Percentiles rank a stretch among this genome's conserved stretches.
phyloP scores from a whole-genome alignment of 1,140 invertebrate species.

The Aricia agestis region DNA sequence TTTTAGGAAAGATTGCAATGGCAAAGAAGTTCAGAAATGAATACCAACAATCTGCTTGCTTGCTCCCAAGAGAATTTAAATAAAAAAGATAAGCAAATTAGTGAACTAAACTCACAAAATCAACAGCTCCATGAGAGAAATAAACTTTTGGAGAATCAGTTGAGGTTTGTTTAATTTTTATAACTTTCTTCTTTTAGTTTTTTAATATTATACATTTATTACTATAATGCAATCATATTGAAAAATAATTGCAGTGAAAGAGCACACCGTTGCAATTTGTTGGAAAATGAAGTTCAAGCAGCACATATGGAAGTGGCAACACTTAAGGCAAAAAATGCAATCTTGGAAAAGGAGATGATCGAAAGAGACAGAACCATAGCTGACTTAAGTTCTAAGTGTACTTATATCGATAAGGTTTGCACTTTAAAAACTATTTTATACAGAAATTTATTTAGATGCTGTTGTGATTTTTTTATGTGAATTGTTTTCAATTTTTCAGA shows the following conservation, averaged over 20 bases:
- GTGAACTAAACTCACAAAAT: slow-evolving; percentile 52
- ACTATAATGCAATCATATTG: too few species aligned
- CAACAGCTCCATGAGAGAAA: slow-evolving; percentile 67
- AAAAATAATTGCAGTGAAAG: slow-evolving; percentile 72
- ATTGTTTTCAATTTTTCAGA: slow-evolving; percentile 46
- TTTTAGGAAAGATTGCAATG: slow-evolving; percentile 61
- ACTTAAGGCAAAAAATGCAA: slow-evolving; percentile 78
- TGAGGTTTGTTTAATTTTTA: slow-evolving; percentile 55
- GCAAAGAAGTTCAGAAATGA: slow-evolving; percentile 58
- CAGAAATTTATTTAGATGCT: background rate
- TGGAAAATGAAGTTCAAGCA: slow-evolving; percentile 79
- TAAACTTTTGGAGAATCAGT: slow-evolving; percentile 75
- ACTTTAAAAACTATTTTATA: background rate
- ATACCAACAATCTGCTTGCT: slow-evolving; percentile 52
- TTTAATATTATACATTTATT: background rate
- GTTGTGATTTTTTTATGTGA: background rate
- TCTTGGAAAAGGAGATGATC: slow-evolving; percentile 73
- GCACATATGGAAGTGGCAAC: slow-evolving; percentile 77
- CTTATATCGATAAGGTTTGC: slow-evolving; percentile 62
- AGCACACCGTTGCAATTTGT: slow-evolving; percentile 70
- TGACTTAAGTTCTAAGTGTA: slow-evolving; percentile 46
- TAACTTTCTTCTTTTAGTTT: background rate
- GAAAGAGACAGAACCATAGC: slow-evolving; percentile 57
- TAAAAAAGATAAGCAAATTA: slow-evolving; percentile 75
- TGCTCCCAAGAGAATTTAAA: slow-evolving; percentile 68